Evolutionary conservation across 2,888 invertebrate genomes (phyloP), one percentile per base, ranked within the genome.

Genomic region (Branchipolynoe longqiensis): DNA sequence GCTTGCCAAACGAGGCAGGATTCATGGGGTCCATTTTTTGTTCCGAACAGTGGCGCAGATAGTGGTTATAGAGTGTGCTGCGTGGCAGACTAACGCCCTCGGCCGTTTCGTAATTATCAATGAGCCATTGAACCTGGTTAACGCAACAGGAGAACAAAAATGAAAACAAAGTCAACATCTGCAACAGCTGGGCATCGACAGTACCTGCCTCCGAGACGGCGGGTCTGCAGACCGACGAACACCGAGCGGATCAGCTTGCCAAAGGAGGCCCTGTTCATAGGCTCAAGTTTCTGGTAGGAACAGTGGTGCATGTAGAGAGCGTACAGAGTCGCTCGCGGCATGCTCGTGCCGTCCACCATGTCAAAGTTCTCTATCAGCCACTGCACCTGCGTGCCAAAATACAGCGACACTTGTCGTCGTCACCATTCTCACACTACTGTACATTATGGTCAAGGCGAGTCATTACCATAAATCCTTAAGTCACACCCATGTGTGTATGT

Each of bases 1-100:
- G 95, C 94, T 99, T 99, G 88, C 99, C 99, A 95, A 99, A 99
- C 54, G 98, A 99, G 12, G 99, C 99, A 58, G 99, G 99, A 95
- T 99, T 99, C 88, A 99, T 99, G 0, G 99, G 99, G 94, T 99
- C 99, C 89, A 99, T 95, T 93, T 98, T 98, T 93, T 98, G 96
- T 86, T 95, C 95, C 74, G 92, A 92, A 90, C 99, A 99, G 94
- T 99, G 99, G 33, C 98, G 96, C 91, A 98, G 95, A 94, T 99
- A 99, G 94, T 99, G 99, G 92, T 97, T 97, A 95, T 99, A 99
- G 54, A 99, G 95, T 0, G 98, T 99, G 56, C 98, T 98, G 62
- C 99, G 96, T 0, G 99, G 98, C 85, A 98, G 92, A 83, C 97
- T 97, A 31, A 98, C 98, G 25, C 97, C 97, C 93, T 99, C 99